phyloP scores from a whole-genome alignment of 2,797 vertebrate genomes.

The Labeo calbasu region DNA sequence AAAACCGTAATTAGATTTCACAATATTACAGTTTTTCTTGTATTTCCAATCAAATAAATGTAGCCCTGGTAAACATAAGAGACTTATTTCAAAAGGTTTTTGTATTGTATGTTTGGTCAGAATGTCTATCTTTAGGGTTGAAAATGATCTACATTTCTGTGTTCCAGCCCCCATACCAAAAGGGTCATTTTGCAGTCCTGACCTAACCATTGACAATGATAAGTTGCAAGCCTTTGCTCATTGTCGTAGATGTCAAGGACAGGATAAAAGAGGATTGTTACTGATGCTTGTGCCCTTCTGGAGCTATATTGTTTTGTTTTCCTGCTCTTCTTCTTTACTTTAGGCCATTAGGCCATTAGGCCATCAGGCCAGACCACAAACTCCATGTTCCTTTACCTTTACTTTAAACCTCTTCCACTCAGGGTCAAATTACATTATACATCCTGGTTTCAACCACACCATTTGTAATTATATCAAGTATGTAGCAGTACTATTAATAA shows the following conservation, averaged over 20 bases:
- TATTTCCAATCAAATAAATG: background rate
- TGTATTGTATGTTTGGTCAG: background rate
- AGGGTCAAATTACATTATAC: background rate
- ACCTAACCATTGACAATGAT: background rate
- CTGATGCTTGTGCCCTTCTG: background rate
- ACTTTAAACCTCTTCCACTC: background rate
- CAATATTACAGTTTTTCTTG: background rate
- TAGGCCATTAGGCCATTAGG: background rate
- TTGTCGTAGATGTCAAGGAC: background rate
- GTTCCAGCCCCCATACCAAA: background rate
- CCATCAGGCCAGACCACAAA: background rate
- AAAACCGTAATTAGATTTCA: background rate
- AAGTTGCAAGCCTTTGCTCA: background rate
- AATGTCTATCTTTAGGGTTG: background rate
- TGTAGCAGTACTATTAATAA: background rate
- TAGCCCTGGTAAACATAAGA: background rate
- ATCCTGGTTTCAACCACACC: background rate
- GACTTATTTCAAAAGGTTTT: background rate
- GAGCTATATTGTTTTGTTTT: background rate
- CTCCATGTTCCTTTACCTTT: background rate
- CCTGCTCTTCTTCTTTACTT: background rate
- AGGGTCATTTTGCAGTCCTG: background rate
- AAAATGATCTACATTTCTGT: background rate
- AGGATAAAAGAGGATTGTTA: background rate
- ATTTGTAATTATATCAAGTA: background rate